phyloP scores from a whole-genome alignment of 37 sponge, comb jelly and placozoan species.

The Crambe crambe region DNA sequence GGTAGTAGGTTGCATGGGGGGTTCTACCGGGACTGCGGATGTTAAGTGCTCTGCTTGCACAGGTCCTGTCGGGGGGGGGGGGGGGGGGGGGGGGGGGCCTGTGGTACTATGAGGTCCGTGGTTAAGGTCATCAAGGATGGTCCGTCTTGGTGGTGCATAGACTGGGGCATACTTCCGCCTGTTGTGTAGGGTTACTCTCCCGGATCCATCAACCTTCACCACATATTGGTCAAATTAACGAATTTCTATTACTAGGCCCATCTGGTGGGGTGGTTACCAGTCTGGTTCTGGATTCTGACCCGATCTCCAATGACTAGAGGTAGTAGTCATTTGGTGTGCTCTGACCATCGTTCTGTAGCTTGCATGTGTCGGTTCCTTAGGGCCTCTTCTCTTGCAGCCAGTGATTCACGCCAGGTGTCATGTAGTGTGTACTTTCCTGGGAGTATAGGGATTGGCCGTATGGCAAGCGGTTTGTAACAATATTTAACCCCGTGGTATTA shows the following conservation, averaged over 20 bases:
- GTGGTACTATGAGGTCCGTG: too few relatives aligned
- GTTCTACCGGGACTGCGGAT: too few relatives aligned
- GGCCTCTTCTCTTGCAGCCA: slow-evolving; percentile 28
- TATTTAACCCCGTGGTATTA: too few relatives aligned
- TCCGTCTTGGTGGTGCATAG: slow-evolving; percentile 2
- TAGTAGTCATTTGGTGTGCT: slow-evolving; percentile 40
- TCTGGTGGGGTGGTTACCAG: slow-evolving; percentile 31
- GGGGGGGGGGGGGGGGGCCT: too few relatives aligned
- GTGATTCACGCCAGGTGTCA: slow-evolving; percentile 18
- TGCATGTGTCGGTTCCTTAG: slow-evolving; percentile 40
- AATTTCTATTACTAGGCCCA: slow-evolving; percentile 43
- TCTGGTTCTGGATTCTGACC: slow-evolving; percentile 50
- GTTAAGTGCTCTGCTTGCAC: too few relatives aligned
- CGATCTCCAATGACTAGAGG: slow-evolving; percentile 26
- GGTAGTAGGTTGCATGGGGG: too few relatives aligned
- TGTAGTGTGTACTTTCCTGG: slow-evolving; percentile 39
- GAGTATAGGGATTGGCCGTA: slow-evolving; percentile 39
- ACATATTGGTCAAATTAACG: slow-evolving; percentile 39
- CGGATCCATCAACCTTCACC: slow-evolving; percentile 30
- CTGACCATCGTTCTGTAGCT: slow-evolving; percentile 27
- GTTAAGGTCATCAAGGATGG: slow-evolving; percentile 24
- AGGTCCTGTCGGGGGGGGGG: too few relatives aligned
- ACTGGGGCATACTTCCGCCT: slow-evolving; percentile 25
- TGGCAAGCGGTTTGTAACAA: slow-evolving; percentile 31
- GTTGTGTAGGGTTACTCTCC: slow-evolving; percentile 28